phyloP scores from a whole-genome alignment of 2,113 vertebrate species.

The Hippocampus abdominalis region DNA sequence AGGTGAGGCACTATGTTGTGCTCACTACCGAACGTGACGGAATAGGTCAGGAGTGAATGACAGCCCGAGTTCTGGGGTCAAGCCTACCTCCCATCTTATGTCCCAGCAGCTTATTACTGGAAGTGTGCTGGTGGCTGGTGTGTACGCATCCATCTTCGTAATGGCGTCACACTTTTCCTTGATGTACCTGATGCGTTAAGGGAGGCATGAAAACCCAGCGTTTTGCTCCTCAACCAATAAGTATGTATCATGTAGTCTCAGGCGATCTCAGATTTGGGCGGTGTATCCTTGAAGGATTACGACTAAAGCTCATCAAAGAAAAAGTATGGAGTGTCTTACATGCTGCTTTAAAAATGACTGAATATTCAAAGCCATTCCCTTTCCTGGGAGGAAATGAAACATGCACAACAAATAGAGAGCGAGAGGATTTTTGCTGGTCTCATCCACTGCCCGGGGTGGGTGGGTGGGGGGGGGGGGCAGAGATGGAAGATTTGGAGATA shows the following conservation, averaged over 20 bases:
- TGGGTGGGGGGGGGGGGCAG: conserved; percentile 54
- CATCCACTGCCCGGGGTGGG: conserved; percentile 42
- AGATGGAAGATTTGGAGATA: conserved; percentile 64
- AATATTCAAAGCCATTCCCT: conserved; percentile 62
- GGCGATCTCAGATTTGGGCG: conserved; percentile 39
- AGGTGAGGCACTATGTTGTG: conserved; percentile 60
- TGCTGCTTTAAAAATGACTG: conserved; percentile 55
- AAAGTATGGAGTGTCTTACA: conserved; percentile 56
- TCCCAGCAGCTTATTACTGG: conserved; percentile 45
- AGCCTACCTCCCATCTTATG: conserved; percentile 45
- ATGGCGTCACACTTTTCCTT: conserved; percentile 49
- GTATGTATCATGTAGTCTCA: conserved; percentile 38
- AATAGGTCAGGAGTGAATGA: conserved; percentile 66
- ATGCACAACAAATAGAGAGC: conserved; percentile 56
- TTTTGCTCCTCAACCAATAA: conserved; percentile 48
- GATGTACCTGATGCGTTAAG: conserved; percentile 43
- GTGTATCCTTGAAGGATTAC: conserved; percentile 60
- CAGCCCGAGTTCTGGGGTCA: conserved; percentile 52
- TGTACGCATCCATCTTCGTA: conserved; percentile 59
- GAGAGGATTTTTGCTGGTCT: conserved; percentile 65
- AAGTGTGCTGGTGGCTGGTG: conserved; percentile 33
- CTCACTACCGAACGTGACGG: conserved; percentile 60
- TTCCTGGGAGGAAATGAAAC: conserved; percentile 67
- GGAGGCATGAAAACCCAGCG: conserved; percentile 35
- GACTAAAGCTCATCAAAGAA: conserved; percentile 63